These are phyloP conservation scores for Sturmia bella DNA, from an alignment of 2,888 invertebrate genomes.

Conservation along the genomic window DNA sequence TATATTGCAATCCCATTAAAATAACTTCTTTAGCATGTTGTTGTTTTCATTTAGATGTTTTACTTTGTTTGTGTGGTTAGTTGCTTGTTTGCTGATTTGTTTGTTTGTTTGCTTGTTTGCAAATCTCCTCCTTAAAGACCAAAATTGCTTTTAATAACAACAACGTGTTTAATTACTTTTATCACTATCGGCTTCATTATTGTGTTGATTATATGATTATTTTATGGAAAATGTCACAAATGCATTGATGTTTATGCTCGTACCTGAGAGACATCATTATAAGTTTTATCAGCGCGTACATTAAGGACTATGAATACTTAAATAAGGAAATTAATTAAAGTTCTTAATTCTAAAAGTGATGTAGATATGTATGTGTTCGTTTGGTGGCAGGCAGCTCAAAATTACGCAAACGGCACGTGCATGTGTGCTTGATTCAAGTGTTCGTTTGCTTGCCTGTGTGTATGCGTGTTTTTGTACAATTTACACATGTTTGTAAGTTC, in stretches of 20 bases:
- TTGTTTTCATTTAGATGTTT: background rate
- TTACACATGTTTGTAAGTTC: background rate
- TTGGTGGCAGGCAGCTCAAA: slow-evolving; percentile 12
- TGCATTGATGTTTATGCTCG: background rate
- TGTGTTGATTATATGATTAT: slow-evolving; percentile 43
- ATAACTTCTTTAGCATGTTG: slow-evolving; percentile 25
- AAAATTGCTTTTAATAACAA: slow-evolving; percentile 59
- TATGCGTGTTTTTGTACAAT: background rate
- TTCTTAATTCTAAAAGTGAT: slow-evolving; percentile 25
- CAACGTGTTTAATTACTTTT: slow-evolving; percentile 60
- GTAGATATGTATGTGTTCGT: slow-evolving; percentile 14
- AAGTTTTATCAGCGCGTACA: slow-evolving; percentile 31
- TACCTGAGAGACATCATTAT: slow-evolving; percentile 50
- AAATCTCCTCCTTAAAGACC: slow-evolving; percentile 34
- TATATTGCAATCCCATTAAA: background rate
- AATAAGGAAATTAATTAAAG: slow-evolving; percentile 57
- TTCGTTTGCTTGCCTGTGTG: background rate
- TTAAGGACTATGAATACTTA: slow-evolving; percentile 39
- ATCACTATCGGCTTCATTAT: slow-evolving; percentile 47
- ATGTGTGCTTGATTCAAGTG: background rate
- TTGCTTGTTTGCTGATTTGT: background rate
- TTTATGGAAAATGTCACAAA: slow-evolving; percentile 41
- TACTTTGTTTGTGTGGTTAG: background rate
- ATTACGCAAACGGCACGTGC: slow-evolving; percentile 28
- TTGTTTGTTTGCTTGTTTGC: slow-evolving; percentile 15